A percentile compares a stretch with the other conserved stretches of the same genome.
Conservation (phyloP, 2,888 invertebrate species). For the Prenolepis imparis region DNA sequence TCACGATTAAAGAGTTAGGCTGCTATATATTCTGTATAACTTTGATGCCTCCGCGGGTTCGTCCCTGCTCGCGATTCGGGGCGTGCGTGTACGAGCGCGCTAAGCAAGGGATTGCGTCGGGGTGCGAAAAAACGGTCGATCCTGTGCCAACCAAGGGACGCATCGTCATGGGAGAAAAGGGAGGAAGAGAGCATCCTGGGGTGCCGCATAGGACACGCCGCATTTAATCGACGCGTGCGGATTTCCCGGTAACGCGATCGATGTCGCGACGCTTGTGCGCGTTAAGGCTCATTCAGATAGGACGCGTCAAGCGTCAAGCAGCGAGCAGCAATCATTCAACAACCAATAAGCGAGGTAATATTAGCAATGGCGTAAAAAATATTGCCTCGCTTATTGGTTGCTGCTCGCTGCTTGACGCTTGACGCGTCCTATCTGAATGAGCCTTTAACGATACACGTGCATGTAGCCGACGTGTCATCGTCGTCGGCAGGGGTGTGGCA, state of each 20-base stretch:
- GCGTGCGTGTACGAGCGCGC: no score
- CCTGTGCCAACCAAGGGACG: background rate
- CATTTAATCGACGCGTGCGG: constrained; percentile 3
- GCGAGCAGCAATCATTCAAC: no score
- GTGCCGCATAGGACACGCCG: background rate
- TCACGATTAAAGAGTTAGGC: background rate
- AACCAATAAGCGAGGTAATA: no score
- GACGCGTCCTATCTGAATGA: no score
- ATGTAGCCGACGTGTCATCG: constrained; percentile 23
- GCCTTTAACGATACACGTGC: constrained; percentile 50
- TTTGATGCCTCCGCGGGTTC: background rate
- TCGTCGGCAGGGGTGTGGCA: constrained; percentile 72
- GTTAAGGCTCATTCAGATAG: no score
- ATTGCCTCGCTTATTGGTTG: no score
- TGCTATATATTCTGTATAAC: background rate
- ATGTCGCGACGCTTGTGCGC: constrained; percentile 27
- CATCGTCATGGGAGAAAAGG: background rate
- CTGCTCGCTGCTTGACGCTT: no score
- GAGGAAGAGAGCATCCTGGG: background rate
- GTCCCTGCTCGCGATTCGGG: no score
- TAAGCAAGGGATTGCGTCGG: background rate
- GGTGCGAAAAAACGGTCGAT: background rate
- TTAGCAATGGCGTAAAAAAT: no score
- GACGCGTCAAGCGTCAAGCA: no score
- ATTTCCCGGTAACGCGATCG: constrained; percentile 41